Conservation (phyloP, 2,797 vertebrate genomes). For the Schizopygopsis pylzovi region DNA sequence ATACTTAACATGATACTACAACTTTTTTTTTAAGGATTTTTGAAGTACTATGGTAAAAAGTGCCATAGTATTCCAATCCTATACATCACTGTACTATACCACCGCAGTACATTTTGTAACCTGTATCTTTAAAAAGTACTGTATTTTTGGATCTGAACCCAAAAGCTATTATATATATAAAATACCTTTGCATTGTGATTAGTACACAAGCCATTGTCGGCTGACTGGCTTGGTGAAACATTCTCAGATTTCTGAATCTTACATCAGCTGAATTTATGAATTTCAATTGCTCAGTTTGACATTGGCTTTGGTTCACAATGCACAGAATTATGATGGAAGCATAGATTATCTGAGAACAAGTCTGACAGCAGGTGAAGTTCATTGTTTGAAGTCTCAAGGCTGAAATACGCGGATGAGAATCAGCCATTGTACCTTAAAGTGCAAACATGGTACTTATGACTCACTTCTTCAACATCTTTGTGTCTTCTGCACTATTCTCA, state of each 20-base stretch:
- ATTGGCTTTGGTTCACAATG: constrained; percentile 20
- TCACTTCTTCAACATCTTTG: constrained; percentile 22
- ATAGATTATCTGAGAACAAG: constrained; percentile 15
- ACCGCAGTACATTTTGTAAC: neutral
- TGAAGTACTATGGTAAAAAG: neutral
- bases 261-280: constrained; percentile 45
- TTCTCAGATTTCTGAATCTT: constrained; percentile 35
- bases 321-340: constrained; percentile 12
- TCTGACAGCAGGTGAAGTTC: constrained; percentile 34
- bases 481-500: neutral
- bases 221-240: neutral
- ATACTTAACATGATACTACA: neutral
- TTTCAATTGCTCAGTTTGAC: constrained; percentile 30
- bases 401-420: constrained; percentile 3
- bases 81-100: neutral
- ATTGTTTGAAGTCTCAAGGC: constrained; percentile 31
- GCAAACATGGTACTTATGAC: constrained; percentile 26
- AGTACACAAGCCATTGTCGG: neutral
- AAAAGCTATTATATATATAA: neutral
- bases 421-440: constrained; percentile 6
- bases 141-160: neutral
- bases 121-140: neutral
- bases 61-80: neutral
- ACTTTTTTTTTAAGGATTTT: neutral
- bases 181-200: neutral